These are phyloP conservation scores for Paralinhomoeus sp. DNA, from an alignment of 2,888 invertebrate genomes.

Conservation along the genomic window DNA sequence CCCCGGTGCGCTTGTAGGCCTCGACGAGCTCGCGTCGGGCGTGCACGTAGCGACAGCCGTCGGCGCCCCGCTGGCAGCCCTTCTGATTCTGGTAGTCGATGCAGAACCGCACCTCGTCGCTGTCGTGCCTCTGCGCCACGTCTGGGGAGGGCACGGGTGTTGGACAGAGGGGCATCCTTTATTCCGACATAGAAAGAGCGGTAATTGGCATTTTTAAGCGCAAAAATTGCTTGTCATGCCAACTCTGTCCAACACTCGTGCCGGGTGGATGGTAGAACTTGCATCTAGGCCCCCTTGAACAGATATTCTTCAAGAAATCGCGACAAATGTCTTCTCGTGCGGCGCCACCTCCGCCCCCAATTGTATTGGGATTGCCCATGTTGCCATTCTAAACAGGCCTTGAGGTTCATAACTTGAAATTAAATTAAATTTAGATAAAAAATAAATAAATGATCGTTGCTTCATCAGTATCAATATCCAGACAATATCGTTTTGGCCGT, in stretches of 20 bases:
- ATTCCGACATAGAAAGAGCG: too few species aligned
- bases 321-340: conserved; percentile 34
- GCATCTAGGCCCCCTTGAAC: conserved; percentile 38
- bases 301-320: conserved; percentile 38
- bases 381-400: too few species aligned
- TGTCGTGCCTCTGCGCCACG: conserved; percentile 18
- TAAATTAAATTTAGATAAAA: too few species aligned
- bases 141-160: conserved; percentile 16
- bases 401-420: too few species aligned
- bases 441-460: too few species aligned
- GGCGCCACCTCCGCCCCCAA: background rate
- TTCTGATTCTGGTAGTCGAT: conserved; percentile 43
- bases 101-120: conserved; percentile 32
- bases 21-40: conserved; percentile 49
- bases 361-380: too few species aligned
- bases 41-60: conserved; percentile 40
- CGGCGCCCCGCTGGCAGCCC: conserved; percentile 43
- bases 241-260: conserved; percentile 6
- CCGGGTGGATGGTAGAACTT: conserved; percentile 34
- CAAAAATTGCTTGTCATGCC: too few species aligned
- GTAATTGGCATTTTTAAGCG: too few species aligned
- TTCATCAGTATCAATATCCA: too few species aligned
- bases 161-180: too few species aligned
- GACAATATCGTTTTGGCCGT: too few species aligned
- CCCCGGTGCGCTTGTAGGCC: conserved; percentile 45